Evolutionary conservation across 2,888 invertebrate genomes (phyloP), one percentile per base, ranked within the genome.

Genomic region (Drosophila subquinaria): DNA sequence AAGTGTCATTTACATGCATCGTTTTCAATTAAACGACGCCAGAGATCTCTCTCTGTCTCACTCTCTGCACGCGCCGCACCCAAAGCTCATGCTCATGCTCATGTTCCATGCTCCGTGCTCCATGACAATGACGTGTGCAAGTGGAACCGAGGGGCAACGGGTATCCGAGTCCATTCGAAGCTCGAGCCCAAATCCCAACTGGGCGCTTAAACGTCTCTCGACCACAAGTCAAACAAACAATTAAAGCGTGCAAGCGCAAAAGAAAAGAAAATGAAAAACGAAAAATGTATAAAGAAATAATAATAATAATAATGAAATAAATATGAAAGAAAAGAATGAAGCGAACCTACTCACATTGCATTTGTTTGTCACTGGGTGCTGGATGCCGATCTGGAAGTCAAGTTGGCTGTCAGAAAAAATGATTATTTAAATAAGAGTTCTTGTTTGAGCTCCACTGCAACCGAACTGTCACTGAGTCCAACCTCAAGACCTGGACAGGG

Each of bases 361-460:
- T 75, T 78, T 78, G 79, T 68, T 78, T 78, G 74, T 61, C 64
- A 61, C 61, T 57, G 73, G 17, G 45, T 57, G 60, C 69, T 75
- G 82, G 73, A 83, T 81, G 87, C 89, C 89, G 92, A 92, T 91
- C 92, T 92, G 92, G 92, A 92, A 92, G 92, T 92, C 92, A 91
- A 91, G 90, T 91, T 88, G 89, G 85, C 89, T 92, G 92, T 92
- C 92, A 92, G 81, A 90, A 88, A 89, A 90, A 90, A 91, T 91
- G 91, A 92, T 91, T 91, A 91, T 90, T 90, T 90, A 91, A 90
- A 90, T 91, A 89, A 88, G 86, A 88, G 86, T 81, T 83, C 81
- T 82, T 79, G 75, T 80, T 87, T 76, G 88, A 85, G 88, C 78
- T 61, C 67, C 71, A 68, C 82, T 84, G 89, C 88, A 89, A 88